Base-by-base conservation (phyloP, 2,113 vertebrate genomes). In the Perca flavescens region DNA sequence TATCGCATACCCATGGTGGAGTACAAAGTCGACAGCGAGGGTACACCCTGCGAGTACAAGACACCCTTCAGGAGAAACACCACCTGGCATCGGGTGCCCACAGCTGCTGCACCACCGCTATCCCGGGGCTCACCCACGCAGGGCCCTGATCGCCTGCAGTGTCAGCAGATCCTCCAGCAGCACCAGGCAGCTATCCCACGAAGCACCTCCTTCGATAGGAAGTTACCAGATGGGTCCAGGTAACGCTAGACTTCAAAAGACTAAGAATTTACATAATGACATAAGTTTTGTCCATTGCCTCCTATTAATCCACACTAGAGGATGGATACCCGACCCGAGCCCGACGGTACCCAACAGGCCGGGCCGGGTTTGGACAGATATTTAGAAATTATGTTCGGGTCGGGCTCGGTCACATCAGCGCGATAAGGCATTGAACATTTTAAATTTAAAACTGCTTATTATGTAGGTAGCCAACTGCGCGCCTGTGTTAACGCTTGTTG, bases 1-100 rank as follows among this genome's bases (percentile, higher is more conserved):
- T 99, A 97, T 94, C 96, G 98, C 75, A 98, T 99, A 80, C 98
- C 98, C 67, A 97, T 99, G 97, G 98, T 99, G 82, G 98, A 99
- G 89, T 99, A 99, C 90, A 99, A 99, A 91, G 96, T 99, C 22
- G 97, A 99, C 96, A 99, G 97, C 1, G 97, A 99, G 93, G 98
- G 98, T 19, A 97, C 97, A 3, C 98, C 98, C 74, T 99, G 98
- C 53, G 98, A 99, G 92, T 99, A 98, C 94, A 99, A 99, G 95
- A 99, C 98, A 6, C 98, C 98, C 73, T 99, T 99, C 95, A 95
- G 97, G 91, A 96, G 97, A 88, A 99, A 99, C 93, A 99, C 97
- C 78, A 97, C 97, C 7, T 99, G 98, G 98, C 97, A 99, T 91
- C 96, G 97, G 5, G 97, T 99, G 86, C 96, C 97, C 90, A 92